phyloP scores from a whole-genome alignment of 37 sponge, comb jelly and placozoan species.

The Geodia barretti region DNA sequence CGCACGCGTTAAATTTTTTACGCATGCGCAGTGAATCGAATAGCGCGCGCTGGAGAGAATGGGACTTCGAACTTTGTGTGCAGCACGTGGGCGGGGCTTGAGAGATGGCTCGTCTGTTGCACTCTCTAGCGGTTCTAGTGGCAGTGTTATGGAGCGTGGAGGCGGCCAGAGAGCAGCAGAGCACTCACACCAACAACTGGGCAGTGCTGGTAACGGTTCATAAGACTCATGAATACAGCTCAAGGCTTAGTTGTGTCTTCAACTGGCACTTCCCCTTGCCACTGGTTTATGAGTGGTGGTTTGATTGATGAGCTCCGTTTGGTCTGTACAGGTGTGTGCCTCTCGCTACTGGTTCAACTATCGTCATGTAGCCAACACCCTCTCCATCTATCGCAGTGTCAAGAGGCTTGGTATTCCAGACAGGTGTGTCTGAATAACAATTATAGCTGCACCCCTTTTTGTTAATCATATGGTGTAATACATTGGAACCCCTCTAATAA shows the following conservation, averaged over 20 bases:
- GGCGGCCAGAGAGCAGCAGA: background rate
- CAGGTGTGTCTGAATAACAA: slow-evolving; percentile 55
- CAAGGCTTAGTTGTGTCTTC: too few relatives aligned
- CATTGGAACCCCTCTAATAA: too few relatives aligned
- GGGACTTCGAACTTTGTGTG: background rate
- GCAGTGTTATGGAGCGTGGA: background rate
- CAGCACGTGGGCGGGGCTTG: background rate
- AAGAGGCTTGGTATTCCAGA: slow-evolving; percentile 96
- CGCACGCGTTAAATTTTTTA: background rate
- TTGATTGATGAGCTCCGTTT: too few relatives aligned
- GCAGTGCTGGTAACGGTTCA: slow-evolving; percentile 82
- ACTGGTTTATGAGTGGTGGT: too few relatives aligned
- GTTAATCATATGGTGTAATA: background rate
- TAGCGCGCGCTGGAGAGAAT: too few relatives aligned
- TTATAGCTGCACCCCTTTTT: too few relatives aligned
- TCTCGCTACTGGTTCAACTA: slow-evolving; percentile 99
- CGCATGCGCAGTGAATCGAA: background rate
- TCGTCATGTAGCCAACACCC: slow-evolving; percentile 93
- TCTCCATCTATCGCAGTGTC: slow-evolving; percentile 96
- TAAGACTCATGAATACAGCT: background rate
- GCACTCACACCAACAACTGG: slow-evolving; percentile 98
- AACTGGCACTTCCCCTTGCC: too few relatives aligned
- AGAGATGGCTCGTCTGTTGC: background rate
- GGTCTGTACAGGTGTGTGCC: slow-evolving; percentile 67
- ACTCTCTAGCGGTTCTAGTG: background rate